These are phyloP conservation scores for Therioaphis trifolii DNA, from an alignment of 2,888 invertebrate genomes.

Conservation along the genomic window DNA sequence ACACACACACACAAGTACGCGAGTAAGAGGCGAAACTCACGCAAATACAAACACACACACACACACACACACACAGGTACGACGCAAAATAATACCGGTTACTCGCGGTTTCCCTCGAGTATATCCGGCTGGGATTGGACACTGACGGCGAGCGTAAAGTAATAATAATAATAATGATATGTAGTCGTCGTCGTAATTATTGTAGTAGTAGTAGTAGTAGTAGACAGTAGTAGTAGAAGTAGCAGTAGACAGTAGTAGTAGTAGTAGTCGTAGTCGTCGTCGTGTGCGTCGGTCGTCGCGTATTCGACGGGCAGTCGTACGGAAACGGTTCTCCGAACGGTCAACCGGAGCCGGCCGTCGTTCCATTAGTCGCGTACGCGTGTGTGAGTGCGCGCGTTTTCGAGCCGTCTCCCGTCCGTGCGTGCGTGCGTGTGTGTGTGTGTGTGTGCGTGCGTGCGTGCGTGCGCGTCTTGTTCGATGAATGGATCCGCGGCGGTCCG, in stretches of 20 bases:
- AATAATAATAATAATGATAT: background rate
- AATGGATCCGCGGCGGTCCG: slow-evolving; percentile 12
- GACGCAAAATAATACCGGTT: slow-evolving; percentile 26
- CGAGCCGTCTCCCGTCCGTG: background rate
- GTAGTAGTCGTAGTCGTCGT: background rate
- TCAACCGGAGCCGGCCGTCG: slow-evolving; percentile 16
- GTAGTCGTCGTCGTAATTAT: background rate
- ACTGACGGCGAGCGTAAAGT: background rate
- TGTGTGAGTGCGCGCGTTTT: background rate
- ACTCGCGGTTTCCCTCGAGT: background rate
- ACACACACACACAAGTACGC: too few relatives aligned
- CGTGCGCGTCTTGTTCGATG: slow-evolving; percentile 27
- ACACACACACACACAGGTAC: too few relatives aligned
- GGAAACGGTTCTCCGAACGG: slow-evolving; percentile 32
- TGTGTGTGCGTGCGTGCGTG: background rate
- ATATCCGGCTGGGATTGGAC: slow-evolving; percentile 16
- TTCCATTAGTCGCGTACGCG: background rate
- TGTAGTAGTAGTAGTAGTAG: too few relatives aligned
- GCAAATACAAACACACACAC: too few relatives aligned
- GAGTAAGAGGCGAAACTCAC: too few relatives aligned
- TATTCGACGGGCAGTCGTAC: background rate
- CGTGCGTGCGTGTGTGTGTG: background rate
- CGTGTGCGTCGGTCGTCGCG: background rate
- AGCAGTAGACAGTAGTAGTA: background rate
- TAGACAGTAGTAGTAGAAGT: background rate